phyloP scores from a whole-genome alignment of 2,113 vertebrate species.

The Orientallactaga bullata region DNA sequence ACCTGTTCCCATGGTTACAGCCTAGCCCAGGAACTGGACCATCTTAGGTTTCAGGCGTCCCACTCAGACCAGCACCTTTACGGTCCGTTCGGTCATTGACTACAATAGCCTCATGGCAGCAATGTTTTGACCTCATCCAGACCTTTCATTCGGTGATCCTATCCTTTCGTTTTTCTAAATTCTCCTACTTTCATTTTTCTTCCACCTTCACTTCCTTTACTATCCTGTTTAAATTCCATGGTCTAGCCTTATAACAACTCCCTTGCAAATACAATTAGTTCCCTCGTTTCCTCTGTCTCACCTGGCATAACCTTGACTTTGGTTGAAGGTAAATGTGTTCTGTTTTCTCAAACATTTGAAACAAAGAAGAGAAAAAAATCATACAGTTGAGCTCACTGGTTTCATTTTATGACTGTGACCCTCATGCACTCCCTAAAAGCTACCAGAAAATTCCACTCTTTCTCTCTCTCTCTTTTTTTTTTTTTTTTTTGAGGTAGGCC shows the following conservation, averaged over 20 bases:
- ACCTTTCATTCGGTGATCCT: background rate
- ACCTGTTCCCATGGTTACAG: conserved; percentile 52
- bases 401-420: conserved; percentile 16
- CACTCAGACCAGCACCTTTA: background rate
- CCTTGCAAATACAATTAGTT: background rate
- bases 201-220: background rate
- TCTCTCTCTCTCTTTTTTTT: background rate
- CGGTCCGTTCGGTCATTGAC: background rate
- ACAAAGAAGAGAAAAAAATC: background rate
- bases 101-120: background rate
- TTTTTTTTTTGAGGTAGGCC: too few species aligned
- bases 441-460: background rate
- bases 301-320: conserved; percentile 4
- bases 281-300: background rate
- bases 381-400: background rate
- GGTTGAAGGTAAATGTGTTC: background rate
- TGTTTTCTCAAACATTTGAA: conserved; percentile 50
- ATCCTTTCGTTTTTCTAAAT: background rate
- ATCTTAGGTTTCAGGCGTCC: background rate
- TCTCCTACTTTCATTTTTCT: background rate
- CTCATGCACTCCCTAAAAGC: background rate
- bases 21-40: background rate
- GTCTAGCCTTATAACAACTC: background rate
- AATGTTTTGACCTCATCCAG: background rate
- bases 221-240: background rate